Base-by-base conservation (phyloP, 2,797 vertebrate species). In the Adelosebastes latens region DNA sequence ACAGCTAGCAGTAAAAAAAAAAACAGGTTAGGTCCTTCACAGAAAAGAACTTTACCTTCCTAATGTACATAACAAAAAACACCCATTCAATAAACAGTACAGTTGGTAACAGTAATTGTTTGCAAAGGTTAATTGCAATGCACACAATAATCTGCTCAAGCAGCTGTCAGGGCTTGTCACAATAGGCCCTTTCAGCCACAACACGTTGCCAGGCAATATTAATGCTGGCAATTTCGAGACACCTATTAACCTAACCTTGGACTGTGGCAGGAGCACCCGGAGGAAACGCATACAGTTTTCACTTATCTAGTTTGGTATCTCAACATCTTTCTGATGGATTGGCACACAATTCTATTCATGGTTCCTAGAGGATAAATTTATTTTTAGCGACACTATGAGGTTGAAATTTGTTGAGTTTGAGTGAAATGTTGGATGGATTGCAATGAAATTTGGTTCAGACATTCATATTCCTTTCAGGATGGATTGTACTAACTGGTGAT, bases 71-170 rank as follows among this genome's bases (percentile, higher is more conserved):
- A 27, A 29, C 4, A 18, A 75, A 36, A 78, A n/a, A 13, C 53
- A 66, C 74, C 53, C 81, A 71, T 25, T 83, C 27, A 76, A 25
- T 80, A 72, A 78, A 79, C 71, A 62, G 3, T 39, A 42, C 64
- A 68, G 31, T 49, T 66, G 20, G 16, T 67, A 79, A 71, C 34
- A 73, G 11, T 25, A 58, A 27, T 24, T 60, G 18, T 55, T 81
- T 75, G 6, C 5, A 0, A 31, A 64, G 65, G 32, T 61, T 2
- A 49, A 66, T 60, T 31, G 0, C 4, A 74, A 18, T 58, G 36
- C 60, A 81, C 56, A 69, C 31, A 75, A 4, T 62, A 16, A 3
- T 39, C 6, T 42, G 4, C 25, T 3, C 16, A 34, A 59, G 6
- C 39, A 34, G 9, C 49, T 25, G 55, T 22, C 31, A 68, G 0